These are phyloP conservation scores for Todiramphus saurophagus DNA, from an alignment of 2,113 vertebrate species.

Conservation along the genomic window DNA sequence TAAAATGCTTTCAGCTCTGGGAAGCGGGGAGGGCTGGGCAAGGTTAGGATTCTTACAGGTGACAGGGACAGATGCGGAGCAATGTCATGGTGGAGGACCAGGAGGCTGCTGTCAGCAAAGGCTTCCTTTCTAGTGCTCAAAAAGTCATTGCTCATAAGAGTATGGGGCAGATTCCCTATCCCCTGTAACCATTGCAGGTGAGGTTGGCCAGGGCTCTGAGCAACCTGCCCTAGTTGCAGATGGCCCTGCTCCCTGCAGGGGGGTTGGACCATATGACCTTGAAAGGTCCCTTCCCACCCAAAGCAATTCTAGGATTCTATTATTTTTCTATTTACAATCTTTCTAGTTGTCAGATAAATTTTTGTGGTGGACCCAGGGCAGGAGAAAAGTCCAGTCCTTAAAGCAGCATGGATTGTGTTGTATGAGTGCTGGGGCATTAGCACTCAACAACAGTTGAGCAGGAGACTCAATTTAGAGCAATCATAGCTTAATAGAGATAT, in stretches of 20 bases:
- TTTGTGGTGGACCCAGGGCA: not conserved
- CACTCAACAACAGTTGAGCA: not conserved
- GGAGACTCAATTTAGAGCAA: not conserved
- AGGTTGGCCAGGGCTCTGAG: not conserved
- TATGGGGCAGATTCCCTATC: rapidly evolving
- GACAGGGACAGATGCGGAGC: not conserved
- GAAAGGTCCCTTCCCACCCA: not conserved
- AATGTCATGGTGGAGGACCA: not conserved
- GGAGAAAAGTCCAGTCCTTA: not conserved
- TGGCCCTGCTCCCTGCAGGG: not conserved
- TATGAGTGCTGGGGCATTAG: no score
- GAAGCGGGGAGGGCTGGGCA: not conserved
- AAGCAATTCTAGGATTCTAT: not conserved
- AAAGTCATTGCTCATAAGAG: not conserved
- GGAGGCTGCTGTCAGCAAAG: not conserved
- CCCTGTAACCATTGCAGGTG: not conserved
- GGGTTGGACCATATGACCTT: not conserved
- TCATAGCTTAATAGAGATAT: not conserved
- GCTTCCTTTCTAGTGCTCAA: not conserved
- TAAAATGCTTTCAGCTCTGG: not conserved
- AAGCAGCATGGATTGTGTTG: rapidly evolving
- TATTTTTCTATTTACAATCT: not conserved
- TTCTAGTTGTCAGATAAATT: not conserved
- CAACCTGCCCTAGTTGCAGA: no score
- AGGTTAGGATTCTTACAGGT: not conserved